Base-by-base conservation (phyloP, 2,797 vertebrate genomes). In the Sphenodon punctatus region DNA sequence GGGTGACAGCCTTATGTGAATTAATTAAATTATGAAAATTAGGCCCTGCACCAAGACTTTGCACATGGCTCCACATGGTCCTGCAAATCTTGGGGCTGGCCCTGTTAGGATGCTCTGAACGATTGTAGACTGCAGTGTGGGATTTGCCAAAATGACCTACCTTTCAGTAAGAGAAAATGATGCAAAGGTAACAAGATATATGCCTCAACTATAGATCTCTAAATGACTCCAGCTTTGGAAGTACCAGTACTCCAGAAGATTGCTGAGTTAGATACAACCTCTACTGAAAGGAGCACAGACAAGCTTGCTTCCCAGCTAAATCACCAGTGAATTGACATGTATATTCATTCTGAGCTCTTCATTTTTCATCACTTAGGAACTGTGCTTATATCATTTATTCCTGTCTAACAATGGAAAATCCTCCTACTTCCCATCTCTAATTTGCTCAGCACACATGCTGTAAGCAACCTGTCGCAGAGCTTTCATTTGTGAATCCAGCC, bases 401-500 rank as follows among this genome's bases (percentile, higher is more conserved):
- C 10, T 42, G 23, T 55, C 46, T 72, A 55, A 56, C 55, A 82
- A 65, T 87, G 72, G 64, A 75, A 73, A 84, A 91, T 91, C 67
- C 51, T 89, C 38, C 83, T 66, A 34, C 49, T 30, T 90, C 23
- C 41, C 80, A 58, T 43, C 75, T 0, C 0, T 74, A 80, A 82
- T 32, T 67, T 93, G 78, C 56, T 88, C 81, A 56, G 16, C 64
- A 51, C 74, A 72, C 5, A 39, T 48, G 58, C 0, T 6, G 74
- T 67, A 70, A 78, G 66, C 72, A 88, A 60, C 30, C 38, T 70
- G n/a, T 43, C 41, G 56, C 39, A 43, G 46, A 84, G 49, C 23
- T 64, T 85, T 70, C 80, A 82, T 80, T 92, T 53, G 89, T 69
- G 80, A 51, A 61, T 85, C 67, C 83, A 86, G 88, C 82, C 88